Evolutionary conservation across 2,888 invertebrate genomes (phyloP), one percentile per base, ranked within the genome.

Genomic region (Microchrysa polita): DNA sequence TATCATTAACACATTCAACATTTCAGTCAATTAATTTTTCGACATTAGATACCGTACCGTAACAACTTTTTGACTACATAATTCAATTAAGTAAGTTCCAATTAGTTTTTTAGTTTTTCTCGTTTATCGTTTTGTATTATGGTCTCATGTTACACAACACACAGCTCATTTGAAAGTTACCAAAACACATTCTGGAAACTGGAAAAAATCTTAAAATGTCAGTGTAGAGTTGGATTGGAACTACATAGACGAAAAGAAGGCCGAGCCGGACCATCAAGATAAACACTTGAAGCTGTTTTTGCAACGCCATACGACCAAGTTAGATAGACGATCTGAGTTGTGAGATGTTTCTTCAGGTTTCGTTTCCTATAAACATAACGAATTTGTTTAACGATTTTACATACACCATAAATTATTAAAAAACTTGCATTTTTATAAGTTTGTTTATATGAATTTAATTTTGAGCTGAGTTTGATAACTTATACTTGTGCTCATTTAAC

Each of bases 361-460:
- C 48, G 48, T 48, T 48, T 48, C 48, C 48, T 48, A n/a, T n/a
- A 23, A 59, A 23, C 16, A 55, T 10, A 40, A 40, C 61, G 61
- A 61, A 61, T 61, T 61, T 61, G 61, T 61, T 61, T 10, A 61
- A 40, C 61, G 23, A 40, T 61, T 40, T 61, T 61, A 61, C 40
- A 61, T 40, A 18, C 61, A 61, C n/a, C n/a, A n/a, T n/a, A n/a
- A n/a, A n/a, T n/a, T 60, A 60, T 34, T 60, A 23, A 60, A 60
- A 60, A 27, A 34, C n/a, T n/a, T n/a, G n/a, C n/a, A n/a, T n/a
- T n/a, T n/a, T n/a, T 34, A 34, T 34, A 34, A n/a, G 4, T 34
- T 34, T 7, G 7, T 7, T 5, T 34, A 34, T 34, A 61, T 40
- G n/a, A 16, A 61, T 61, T 61, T 34, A 61, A 61, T 40, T 27